Evolutionary conservation across 2,888 invertebrate genomes (phyloP).

Genomic region (Epiblema foenella): DNA sequence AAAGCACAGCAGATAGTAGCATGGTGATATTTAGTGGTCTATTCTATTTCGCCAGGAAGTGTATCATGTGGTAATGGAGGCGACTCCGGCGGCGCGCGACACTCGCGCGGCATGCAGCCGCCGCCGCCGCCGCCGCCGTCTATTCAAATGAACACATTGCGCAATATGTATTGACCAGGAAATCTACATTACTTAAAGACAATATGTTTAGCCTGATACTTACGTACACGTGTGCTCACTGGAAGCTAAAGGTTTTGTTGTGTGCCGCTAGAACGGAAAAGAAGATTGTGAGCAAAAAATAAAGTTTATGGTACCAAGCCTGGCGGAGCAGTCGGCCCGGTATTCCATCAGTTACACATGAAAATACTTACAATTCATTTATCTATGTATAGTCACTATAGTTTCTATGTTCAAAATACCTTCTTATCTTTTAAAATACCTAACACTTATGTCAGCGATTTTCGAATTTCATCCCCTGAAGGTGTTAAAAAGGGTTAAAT

Average conservation of each 20-base stretch:
- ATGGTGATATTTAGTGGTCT: neutral
- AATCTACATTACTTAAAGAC: neutral
- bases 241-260: neutral
- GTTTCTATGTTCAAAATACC: no score
- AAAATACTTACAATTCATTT: no score
- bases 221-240: neutral
- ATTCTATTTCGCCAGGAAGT: conserved; percentile 28
- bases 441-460: no score
- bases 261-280: conserved; percentile 13
- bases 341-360: no score
- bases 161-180: neutral
- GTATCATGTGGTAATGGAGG: conserved; percentile 21
- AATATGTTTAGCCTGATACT: neutral
- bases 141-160: conserved; percentile 29
- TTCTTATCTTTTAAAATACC: no score
- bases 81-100: conserved; percentile 4
- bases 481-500: no score
- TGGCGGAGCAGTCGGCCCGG: no score
- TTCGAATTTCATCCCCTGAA: no score
- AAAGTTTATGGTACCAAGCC: no score
- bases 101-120: neutral
- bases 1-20: neutral
- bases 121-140: conserved; percentile 19
- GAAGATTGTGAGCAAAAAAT: no score
- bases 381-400: no score